Conservation (phyloP, 2,113 vertebrate genomes). For the Prolemur simus region DNA sequence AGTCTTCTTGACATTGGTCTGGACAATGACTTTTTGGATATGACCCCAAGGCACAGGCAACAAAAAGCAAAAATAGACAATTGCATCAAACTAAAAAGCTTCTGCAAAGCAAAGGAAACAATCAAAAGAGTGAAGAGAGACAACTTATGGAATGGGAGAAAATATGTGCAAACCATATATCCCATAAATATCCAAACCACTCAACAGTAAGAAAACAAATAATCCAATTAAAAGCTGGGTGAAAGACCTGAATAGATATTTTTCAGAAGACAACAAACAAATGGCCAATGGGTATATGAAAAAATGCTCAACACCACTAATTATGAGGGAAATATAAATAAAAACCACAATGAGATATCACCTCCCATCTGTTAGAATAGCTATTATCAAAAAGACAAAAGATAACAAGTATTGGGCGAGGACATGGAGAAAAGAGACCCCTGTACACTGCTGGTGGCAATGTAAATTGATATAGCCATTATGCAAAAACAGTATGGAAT, state of each 20-base stretch:
- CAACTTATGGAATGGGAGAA: neutral
- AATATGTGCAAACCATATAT: neutral
- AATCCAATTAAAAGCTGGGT: neutral
- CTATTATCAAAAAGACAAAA: neutral
- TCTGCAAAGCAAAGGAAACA: neutral
- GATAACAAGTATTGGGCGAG: neutral
- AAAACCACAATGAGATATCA: neutral
- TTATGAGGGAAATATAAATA: neutral
- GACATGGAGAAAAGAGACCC: neutral
- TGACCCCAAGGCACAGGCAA: neutral
- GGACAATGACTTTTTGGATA: neutral
- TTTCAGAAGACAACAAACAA: neutral
- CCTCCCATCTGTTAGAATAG: neutral
- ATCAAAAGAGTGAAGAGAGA: neutral
- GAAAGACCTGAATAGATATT: neutral
- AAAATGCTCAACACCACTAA: neutral
- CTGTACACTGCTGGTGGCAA: neutral
- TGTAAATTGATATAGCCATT: neutral
- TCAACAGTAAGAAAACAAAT: neutral
- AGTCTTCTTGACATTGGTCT: neutral
- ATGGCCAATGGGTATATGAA: neutral
- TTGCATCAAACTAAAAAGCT: neutral
- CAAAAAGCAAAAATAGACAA: neutral
- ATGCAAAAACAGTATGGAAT: neutral
- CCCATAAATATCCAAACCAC: neutral